Base-by-base conservation (phyloP, 2,113 vertebrate genomes). In the Procavia capensis region DNA sequence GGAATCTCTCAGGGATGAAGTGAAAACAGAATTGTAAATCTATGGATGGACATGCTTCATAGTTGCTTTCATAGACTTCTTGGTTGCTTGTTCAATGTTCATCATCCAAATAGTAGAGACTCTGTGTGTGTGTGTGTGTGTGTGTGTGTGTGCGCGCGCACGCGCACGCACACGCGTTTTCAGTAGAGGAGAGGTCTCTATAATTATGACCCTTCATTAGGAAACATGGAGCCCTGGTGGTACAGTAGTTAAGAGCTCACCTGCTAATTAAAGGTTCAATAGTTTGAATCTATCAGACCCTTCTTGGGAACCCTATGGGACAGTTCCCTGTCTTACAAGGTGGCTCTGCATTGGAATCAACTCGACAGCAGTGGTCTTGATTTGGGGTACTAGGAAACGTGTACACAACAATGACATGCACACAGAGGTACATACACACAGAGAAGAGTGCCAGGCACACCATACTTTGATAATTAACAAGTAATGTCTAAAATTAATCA, bases 121-220 rank as follows among this genome's bases (percentile, higher is more conserved):
- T 2, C 8, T 5, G 14, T 2, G 2, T 9, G 63, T 31, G 20
- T 2, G 1, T 17, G 41, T 1, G 4, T 4, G 13, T 29, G 22
- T 0, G 2, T 25, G 3, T 16, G 14, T 45, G 9, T 11, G 27
- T 19, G 34, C 16, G 7, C 24, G 10, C 50, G 1, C 87, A 24
- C 19, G 3, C 10, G 14, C 36, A 6, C 6, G 27, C 14, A 9
- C 36, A 6, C 6, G 27, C 14, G 2, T 90, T 20, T 68, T 85
- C 41, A 43, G 41, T 3, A 24, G 27, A 66, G 31, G n/a, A 79
- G 36, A n/a, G 6, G 4, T 45, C 1, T 39, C 36, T 9, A 41
- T 47, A 72, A 61, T 68, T 59, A 41, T 22, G 17, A 31, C 57
- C 45, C 25, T 78, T 90, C 19, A 8, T 66, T 9, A 76, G 76